Conservation (phyloP, 2,113 vertebrate species). For the Aldabrachelys gigantea region DNA sequence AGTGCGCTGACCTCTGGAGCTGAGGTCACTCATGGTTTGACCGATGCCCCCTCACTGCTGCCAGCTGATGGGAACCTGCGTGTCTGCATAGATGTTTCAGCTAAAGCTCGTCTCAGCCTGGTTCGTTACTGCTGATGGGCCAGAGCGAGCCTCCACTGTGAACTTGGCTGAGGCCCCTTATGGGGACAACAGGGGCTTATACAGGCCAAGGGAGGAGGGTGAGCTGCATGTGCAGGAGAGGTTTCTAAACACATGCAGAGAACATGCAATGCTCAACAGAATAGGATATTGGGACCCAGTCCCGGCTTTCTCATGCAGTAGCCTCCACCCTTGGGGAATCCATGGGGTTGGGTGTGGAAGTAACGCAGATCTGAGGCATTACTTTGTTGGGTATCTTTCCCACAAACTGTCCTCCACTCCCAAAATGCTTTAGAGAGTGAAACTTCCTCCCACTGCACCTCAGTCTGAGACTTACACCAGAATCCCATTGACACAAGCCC, state of each 20-base stretch:
- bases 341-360: not conserved
- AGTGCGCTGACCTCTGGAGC: not conserved
- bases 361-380: fast-evolving
- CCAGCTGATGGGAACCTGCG: not conserved
- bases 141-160: fast-evolving
- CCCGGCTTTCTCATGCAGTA: not conserved
- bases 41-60: not conserved
- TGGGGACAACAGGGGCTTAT: not conserved
- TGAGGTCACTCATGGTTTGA: not conserved
- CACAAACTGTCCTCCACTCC: not conserved
- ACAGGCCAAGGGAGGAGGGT: too few relatives aligned
- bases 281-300: fast-evolving
- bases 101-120: not conserved
- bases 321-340: not conserved
- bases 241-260: not conserved
- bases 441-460: not conserved
- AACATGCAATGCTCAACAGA: not conserved
- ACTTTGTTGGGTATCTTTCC: not conserved
- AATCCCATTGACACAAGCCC: not conserved
- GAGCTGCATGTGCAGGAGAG: not conserved
- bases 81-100: not conserved
- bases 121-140: too few relatives aligned
- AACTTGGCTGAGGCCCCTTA: fast-evolving
- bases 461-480: not conserved
- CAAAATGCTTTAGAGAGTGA: not conserved